These are phyloP conservation scores for Scrobipalpa atriplicella DNA, from an alignment of 2,888 invertebrate species.

Conservation along the genomic window DNA sequence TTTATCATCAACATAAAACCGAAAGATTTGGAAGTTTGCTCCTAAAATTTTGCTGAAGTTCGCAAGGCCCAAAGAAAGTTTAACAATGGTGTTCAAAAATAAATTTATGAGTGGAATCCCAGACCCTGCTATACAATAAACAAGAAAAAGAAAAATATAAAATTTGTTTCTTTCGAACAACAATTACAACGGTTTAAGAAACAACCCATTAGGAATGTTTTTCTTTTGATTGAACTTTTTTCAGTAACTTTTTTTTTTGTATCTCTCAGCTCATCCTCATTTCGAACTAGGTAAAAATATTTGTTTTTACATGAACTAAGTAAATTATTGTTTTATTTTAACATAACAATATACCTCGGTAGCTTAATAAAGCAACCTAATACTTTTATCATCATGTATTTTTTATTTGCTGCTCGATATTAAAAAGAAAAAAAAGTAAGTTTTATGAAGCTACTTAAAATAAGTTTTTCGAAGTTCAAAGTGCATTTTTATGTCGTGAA, in stretches of 20 bases:
- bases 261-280: too few species aligned
- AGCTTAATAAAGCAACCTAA: too few species aligned
- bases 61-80: constrained; percentile 5
- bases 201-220: constrained; percentile 2
- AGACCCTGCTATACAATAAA: constrained; percentile 37
- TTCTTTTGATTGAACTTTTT: background rate
- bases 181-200: constrained; percentile 12
- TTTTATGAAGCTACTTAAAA: background rate
- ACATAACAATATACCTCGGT: too few species aligned
- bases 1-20: constrained; percentile 10
- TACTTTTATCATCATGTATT: too few species aligned
- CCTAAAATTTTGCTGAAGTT: background rate
- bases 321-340: too few species aligned
- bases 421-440: background rate
- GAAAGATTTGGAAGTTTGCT: background rate
- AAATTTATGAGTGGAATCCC: constrained; percentile 39
- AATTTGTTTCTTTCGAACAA: constrained; percentile 14
- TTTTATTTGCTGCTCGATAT: too few species aligned
- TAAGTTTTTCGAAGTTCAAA: constrained; percentile 17
- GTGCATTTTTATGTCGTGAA: constrained; percentile 27
- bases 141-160: constrained; percentile 21
- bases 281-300: too few species aligned
- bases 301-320: too few species aligned
- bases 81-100: constrained; percentile 28
- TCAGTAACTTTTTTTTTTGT: too few species aligned